Percentiles rank a stretch among this genome's conserved stretches.
phyloP scores from a whole-genome alignment of 30 jellyfish, hydroid and myxozoan genomes.

The Nemopilema nomurai region DNA sequence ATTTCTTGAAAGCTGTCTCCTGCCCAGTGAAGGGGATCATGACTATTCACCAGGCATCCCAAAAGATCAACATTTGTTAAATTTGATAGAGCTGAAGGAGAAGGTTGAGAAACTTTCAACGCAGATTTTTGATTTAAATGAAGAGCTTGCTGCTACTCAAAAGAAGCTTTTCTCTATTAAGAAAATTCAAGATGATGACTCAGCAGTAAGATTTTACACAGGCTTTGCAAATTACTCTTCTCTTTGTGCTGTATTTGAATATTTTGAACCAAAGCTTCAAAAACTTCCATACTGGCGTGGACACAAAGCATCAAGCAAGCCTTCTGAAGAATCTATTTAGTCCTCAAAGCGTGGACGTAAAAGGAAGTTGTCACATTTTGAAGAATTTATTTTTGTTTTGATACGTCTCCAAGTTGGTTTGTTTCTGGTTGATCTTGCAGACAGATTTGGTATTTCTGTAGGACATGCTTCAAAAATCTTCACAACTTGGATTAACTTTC shows the following conservation, averaged over 20 bases:
- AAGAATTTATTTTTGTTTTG: conserved; percentile 18
- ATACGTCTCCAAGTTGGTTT: conserved; percentile 50
- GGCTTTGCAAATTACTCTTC: neutral
- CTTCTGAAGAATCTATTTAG: neutral
- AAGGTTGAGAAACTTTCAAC: neutral
- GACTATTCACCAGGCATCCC: neutral
- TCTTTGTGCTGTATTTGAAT: neutral
- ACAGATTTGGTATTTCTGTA: conserved; percentile 41
- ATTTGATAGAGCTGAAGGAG: neutral
- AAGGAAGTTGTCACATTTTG: conserved; percentile 3
- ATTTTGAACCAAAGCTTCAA: neutral
- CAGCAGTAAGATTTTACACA: neutral
- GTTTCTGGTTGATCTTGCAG: conserved; percentile 55
- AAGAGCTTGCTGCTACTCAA: neutral
- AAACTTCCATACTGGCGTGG: neutral
- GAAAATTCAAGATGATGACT: neutral
- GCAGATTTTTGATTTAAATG: neutral
- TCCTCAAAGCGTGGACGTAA: neutral
- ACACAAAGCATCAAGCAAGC: neutral
- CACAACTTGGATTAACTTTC: conserved; percentile 53
- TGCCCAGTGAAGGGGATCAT: neutral
- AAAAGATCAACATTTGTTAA: neutral
- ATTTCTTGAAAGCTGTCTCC: neutral
- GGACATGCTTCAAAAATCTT: conserved; percentile 55
- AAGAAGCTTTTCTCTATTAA: neutral